These are phyloP conservation scores for Lampris incognitus DNA, from an alignment of 2,113 vertebrate species.

Conservation along the genomic window DNA sequence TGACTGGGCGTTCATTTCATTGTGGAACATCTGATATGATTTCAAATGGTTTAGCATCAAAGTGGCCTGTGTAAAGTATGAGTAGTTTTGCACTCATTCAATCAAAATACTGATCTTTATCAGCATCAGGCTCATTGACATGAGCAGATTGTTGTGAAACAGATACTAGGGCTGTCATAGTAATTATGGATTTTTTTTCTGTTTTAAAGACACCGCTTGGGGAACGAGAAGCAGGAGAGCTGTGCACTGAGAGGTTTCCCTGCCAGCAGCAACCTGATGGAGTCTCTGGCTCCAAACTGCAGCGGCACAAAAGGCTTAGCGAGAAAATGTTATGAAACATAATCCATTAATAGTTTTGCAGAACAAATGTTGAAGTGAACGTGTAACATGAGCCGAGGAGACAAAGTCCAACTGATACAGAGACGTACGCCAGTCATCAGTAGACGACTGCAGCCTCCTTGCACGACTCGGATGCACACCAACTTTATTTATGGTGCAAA, in stretches of 20 bases:
- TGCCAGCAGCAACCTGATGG: conserved; percentile 20
- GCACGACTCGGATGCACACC: no score
- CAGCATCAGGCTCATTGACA: conserved; percentile 78
- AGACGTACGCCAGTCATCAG: no score
- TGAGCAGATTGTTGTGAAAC: conserved; percentile 82
- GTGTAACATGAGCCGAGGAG: background rate
- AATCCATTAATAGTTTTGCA: conserved; percentile 20
- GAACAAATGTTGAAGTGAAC: background rate
- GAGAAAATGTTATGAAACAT: conserved; percentile 23
- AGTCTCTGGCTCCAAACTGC: conserved; percentile 15
- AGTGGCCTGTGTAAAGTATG: conserved; percentile 76
- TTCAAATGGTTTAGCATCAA: conserved; percentile 79
- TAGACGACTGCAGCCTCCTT: no score
- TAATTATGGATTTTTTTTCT: conserved; percentile 77
- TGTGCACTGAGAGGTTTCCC: conserved; percentile 32
- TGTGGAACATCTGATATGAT: conserved; percentile 77
- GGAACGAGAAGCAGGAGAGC: conserved; percentile 4
- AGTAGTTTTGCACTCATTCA: conserved; percentile 81
- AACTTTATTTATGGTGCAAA: no score
- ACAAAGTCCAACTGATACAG: background rate
- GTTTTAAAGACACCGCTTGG: conserved; percentile 50
- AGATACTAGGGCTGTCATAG: conserved; percentile 80
- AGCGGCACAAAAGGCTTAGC: background rate
- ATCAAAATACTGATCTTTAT: conserved; percentile 84
- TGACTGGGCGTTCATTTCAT: conserved; percentile 72